phyloP scores from a whole-genome alignment of 1,140 invertebrate genomes.

The Leptopilina boulardi region DNA sequence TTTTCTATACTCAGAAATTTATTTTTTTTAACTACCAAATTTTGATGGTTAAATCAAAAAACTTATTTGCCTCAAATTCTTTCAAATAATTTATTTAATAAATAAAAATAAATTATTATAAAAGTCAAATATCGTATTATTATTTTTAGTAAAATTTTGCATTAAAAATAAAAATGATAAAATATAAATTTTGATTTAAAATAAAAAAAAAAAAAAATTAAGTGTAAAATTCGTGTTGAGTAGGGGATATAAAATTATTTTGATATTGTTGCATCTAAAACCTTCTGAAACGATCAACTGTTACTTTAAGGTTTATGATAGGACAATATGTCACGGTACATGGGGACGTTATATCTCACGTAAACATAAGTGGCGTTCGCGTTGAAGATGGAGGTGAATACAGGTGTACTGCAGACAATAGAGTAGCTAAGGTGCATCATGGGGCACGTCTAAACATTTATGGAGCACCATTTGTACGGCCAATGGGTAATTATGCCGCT shows the following conservation, averaged over 20 bases:
- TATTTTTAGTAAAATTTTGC: no score
- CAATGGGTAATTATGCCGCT: slow-evolving; percentile 93
- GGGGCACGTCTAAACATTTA: slow-evolving; percentile 93
- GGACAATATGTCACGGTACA: slow-evolving; percentile 94
- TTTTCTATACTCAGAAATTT: no score
- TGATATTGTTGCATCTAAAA: background rate
- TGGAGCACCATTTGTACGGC: slow-evolving; percentile 90
- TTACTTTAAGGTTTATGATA: slow-evolving; percentile 83
- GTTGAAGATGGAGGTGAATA: slow-evolving; percentile 96
- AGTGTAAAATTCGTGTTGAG: background rate
- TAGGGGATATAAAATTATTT: background rate
- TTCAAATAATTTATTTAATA: no score
- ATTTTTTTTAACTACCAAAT: no score
- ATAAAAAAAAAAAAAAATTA: background rate
- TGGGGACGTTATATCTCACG: slow-evolving; percentile 95
- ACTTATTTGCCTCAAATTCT: no score
- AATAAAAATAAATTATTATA: no score
- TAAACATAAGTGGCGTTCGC: slow-evolving; percentile 92
- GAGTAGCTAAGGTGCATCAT: slow-evolving; percentile 85
- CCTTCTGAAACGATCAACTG: slow-evolving; percentile 26
- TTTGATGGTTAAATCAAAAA: no score
- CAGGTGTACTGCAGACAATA: slow-evolving; percentile 90
- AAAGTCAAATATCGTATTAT: no score
- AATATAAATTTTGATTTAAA: background rate
- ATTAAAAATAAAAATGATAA: no score